Conservation (phyloP, 92 coral and sea anemone species). For the Zoanthus sociatus region DNA sequence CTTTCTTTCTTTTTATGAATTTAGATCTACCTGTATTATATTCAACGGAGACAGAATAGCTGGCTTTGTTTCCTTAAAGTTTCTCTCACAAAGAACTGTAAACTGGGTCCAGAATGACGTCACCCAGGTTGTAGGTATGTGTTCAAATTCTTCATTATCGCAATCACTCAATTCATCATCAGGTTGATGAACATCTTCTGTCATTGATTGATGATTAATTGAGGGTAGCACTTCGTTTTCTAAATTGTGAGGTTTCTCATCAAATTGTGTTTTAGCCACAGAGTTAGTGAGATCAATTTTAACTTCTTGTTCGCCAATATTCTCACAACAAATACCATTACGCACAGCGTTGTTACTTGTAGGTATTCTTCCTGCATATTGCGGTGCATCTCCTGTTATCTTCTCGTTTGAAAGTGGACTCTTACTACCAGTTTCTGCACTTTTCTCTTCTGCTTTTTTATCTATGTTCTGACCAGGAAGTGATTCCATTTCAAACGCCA, state of each 20-base stretch:
- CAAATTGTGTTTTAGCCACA: neutral
- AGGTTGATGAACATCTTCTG: conserved; percentile 29
- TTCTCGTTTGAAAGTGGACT: neutral
- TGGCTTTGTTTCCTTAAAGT: conserved; percentile 89
- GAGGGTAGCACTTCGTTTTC: neutral
- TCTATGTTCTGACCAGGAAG: neutral
- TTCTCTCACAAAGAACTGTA: conserved; percentile 78
- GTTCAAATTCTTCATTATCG: conserved; percentile 61
- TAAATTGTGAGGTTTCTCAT: neutral
- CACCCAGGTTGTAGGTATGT: conserved; percentile 86
- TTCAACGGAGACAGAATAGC: conserved; percentile 83
- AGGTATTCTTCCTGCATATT: neutral
- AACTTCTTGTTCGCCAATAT: neutral
- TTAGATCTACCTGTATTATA: no score
- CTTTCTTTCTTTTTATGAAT: no score
- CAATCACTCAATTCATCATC: conserved; percentile 70
- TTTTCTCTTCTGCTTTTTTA: neutral
- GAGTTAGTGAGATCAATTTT: neutral
- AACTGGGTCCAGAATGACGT: conserved; percentile 98
- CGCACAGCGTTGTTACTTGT: neutral
- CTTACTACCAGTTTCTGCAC: neutral
- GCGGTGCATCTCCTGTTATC: neutral
- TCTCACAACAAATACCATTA: neutral
- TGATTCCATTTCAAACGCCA: conserved; percentile 36
- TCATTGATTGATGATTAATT: neutral